A percentile compares a stretch with the other conserved stretches of the same genome.
Evolutionary conservation across 2,797 vertebrate genomes (phyloP).

Genomic region (Phoebastria nigripes): DNA sequence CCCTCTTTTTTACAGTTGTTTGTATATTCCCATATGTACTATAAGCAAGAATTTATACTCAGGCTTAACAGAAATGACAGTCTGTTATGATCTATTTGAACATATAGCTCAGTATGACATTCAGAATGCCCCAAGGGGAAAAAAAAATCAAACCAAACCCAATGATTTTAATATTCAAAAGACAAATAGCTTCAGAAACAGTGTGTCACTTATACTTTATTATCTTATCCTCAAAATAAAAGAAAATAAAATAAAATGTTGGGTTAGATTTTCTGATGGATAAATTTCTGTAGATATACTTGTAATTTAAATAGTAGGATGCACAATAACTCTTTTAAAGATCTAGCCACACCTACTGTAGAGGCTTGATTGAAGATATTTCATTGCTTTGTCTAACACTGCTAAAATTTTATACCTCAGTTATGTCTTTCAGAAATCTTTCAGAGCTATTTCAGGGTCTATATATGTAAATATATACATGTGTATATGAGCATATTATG

Average conservation of each 20-base stretch:
- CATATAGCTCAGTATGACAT: background rate
- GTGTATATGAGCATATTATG: background rate
- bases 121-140: background rate
- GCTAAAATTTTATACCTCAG: background rate
- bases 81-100: background rate
- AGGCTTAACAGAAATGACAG: background rate
- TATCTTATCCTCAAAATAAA: background rate
- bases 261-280: background rate
- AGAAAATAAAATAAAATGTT: background rate
- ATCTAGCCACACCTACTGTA: background rate
- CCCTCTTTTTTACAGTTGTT: background rate
- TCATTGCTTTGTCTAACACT: background rate
- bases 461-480: background rate
- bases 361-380: background rate
- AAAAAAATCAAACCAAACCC: background rate
- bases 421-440: background rate
- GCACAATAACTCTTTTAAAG: background rate
- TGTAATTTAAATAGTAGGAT: background rate
- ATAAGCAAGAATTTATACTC: background rate
- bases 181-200: background rate
- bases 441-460: background rate
- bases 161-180: background rate
- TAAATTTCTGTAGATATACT: background rate
- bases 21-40: conserved; percentile 6
- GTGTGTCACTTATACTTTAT: background rate